Evolutionary conservation across 1,140 invertebrate genomes (phyloP).

Genomic region (Musca domestica): DNA sequence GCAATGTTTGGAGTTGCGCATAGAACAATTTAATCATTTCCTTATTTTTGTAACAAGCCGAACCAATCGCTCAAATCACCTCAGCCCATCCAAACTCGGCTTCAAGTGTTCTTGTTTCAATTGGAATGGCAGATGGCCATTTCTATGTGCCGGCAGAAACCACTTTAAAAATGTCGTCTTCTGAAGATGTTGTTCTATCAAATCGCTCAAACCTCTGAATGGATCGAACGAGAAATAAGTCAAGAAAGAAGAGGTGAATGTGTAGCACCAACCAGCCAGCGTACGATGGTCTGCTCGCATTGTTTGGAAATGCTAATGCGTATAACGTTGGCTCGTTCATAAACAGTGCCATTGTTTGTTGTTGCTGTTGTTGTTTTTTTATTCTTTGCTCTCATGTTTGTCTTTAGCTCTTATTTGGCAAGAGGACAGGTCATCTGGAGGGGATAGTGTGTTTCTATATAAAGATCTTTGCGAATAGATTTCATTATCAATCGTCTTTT

Average conservation of each 20-base stretch:
- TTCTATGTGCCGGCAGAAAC: too few relatives aligned
- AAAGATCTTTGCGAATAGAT: neutral
- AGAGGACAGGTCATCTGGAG: slow-evolving; percentile 1
- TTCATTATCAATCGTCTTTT: slow-evolving; percentile 18
- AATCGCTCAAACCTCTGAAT: neutral
- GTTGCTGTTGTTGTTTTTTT: neutral
- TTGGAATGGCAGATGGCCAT: too few relatives aligned
- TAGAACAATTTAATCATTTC: too few relatives aligned
- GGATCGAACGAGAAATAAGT: neutral
- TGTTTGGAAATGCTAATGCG: slow-evolving; percentile 16
- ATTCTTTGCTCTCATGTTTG: neutral
- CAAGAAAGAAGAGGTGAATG: slow-evolving; percentile 6
- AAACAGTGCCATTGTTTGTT: neutral
- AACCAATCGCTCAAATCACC: too few relatives aligned
- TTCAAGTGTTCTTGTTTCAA: too few relatives aligned
- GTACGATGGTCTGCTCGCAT: neutral
- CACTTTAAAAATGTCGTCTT: too few relatives aligned
- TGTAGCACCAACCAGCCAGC: neutral
- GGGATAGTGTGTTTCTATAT: slow-evolving; percentile 8
- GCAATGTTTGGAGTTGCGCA: too few relatives aligned
- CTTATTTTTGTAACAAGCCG: too few relatives aligned
- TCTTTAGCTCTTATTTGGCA: neutral
- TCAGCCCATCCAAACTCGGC: too few relatives aligned
- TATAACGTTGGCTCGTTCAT: neutral
- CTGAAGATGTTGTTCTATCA: too few relatives aligned